Evolutionary conservation across 2,113 vertebrate genomes (phyloP).

Genomic region (Speoplatyrhinus poulsoni): DNA sequence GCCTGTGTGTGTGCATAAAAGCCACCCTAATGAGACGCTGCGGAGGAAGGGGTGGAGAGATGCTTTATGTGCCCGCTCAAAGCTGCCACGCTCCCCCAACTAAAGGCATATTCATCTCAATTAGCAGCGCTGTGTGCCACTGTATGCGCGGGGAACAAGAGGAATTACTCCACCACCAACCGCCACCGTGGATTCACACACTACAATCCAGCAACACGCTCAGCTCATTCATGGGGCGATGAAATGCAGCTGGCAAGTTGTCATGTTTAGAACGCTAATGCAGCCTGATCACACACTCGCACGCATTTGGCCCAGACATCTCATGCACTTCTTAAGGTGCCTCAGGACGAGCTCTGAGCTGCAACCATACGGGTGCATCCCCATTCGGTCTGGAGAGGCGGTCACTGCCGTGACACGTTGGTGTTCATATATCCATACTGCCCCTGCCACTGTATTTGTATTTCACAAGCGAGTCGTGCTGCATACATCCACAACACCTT

Average conservation of each 20-base stretch:
- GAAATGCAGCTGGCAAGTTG: conserved; percentile 12
- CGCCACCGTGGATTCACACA: too few relatives aligned
- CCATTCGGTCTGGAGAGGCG: too few relatives aligned
- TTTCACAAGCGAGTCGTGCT: too few relatives aligned
- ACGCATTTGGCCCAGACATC: conserved; percentile 13
- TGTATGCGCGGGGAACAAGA: conserved; percentile 6
- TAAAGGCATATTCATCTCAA: conserved; percentile 46
- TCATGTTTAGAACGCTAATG: conserved; percentile 3
- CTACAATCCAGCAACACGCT: conserved; percentile 46
- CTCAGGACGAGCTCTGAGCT: too few relatives aligned
- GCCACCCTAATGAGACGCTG: conserved; percentile 25
- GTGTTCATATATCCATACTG: too few relatives aligned
- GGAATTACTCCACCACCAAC: conserved; percentile 24
- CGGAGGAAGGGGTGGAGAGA: conserved; percentile 16
- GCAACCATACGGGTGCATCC: too few relatives aligned
- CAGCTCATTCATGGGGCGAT: conserved; percentile 36
- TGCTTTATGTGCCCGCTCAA: conserved; percentile 48
- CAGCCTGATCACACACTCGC: not conserved
- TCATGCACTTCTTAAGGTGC: conserved; percentile 46
- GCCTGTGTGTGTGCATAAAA: conserved; percentile 59
- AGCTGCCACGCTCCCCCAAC: conserved; percentile 28
- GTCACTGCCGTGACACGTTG: too few relatives aligned
- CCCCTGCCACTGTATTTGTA: too few relatives aligned
- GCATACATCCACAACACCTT: too few relatives aligned
- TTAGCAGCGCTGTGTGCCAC: conserved; percentile 30